Base-by-base conservation (phyloP, 2,797 vertebrate species). In the Cyprinodon diabolis region DNA sequence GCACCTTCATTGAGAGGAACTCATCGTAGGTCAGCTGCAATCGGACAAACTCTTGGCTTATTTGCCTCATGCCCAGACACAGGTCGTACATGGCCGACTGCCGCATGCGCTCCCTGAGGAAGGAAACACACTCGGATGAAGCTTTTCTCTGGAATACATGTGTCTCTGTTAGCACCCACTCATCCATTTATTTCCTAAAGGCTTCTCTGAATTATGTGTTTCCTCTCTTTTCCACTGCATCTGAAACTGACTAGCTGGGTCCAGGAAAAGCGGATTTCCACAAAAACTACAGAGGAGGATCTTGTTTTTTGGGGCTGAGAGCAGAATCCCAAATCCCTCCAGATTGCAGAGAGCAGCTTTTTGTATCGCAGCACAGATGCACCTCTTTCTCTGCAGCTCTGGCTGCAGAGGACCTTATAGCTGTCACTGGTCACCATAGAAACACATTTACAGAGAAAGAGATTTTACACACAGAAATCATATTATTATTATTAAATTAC, bases 51-150 rank as follows among this genome's bases (percentile, higher is more conserved):
- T 99, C 97, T 92, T 98, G 96, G 92, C 97, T 98, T 93, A 99
- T 95, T 88, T 99, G 97, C 92, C 97, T 96, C 97, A 99, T 99
- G 71, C 97, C 97, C 93, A 97, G 94, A 92, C 98, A 99, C 86
- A 99, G 94, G 69, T 99, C 97, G 43, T 98, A 99, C 98, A 99
- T 99, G 77, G 98, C 97, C 12, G 98, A 99, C 93, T 97, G 97
- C 82, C 96, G 96, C 98, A 99, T 99, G 83, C 97, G 96, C 57
- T 99, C 97, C 92, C 98, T 99, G 93, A 25, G 83, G 68, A 55
- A 75, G 71, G 51, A 60, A n/a, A 83, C 55, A 79, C 47, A 30
- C 13, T 9, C 65, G 69, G 45, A 69, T 58, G n/a, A 11, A 35
- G 35, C 0, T 9, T 43, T 49, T 71, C 21, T 69, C 40, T 10